Evolutionary conservation across 2,113 vertebrate genomes (phyloP).

Genomic region (Takifugu flavidus): DNA sequence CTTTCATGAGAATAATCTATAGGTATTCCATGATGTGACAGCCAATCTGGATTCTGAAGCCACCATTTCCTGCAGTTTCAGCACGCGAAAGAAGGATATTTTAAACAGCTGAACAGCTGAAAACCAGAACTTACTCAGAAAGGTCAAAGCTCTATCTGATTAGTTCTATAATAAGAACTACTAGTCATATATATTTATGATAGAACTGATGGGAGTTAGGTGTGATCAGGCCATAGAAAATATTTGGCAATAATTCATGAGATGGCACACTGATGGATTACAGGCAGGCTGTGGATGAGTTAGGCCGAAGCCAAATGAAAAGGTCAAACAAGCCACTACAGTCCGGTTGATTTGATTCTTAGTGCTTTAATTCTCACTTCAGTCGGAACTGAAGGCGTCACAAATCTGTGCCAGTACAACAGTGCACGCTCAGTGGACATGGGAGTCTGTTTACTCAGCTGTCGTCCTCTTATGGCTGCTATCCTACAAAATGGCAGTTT

Average conservation of each 20-base stretch:
- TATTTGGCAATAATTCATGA: conserved; percentile 73
- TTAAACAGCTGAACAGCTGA: too few species aligned
- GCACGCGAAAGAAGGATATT: conserved; percentile 4
- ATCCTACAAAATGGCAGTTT: conserved; percentile 80
- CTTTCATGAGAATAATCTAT: conserved; percentile 25
- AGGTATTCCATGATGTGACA: conserved; percentile 6
- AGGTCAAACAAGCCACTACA: conserved; percentile 3
- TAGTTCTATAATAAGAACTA: conserved; percentile 38
- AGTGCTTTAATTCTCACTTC: conserved; percentile 40
- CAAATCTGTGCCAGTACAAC: conserved; percentile 42
- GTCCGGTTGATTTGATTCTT: conserved; percentile 43
- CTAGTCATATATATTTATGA: conserved; percentile 67
- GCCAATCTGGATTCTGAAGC: conserved; percentile 11
- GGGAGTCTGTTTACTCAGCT: conserved; percentile 38
- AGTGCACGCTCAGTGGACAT: conserved; percentile 60
- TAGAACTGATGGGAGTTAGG: conserved; percentile 28
- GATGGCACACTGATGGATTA: conserved; percentile 65
- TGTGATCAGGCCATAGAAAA: conserved; percentile 63
- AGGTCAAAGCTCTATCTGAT: conserved; percentile 28
- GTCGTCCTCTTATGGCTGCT: conserved; percentile 75
- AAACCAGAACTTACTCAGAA: neutral
- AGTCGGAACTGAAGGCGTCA: conserved; percentile 31
- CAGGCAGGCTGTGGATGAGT: conserved; percentile 42
- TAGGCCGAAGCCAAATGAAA: conserved; percentile 2
- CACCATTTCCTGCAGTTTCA: conserved; percentile 1